Conservation (phyloP, 1,140 invertebrate genomes). For the Druon quercuslanigerum region DNA sequence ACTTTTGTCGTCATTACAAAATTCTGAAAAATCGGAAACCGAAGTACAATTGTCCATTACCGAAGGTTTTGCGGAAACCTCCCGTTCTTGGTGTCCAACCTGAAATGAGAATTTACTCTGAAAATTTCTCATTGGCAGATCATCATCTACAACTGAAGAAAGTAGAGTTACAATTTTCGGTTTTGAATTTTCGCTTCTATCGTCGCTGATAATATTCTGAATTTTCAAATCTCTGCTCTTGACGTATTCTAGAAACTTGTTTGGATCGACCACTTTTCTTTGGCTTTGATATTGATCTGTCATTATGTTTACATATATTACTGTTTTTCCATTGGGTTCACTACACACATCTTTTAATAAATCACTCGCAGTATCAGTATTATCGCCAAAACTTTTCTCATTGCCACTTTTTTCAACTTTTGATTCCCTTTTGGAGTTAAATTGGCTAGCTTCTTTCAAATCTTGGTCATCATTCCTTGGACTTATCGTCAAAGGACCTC, state of each 20-base stretch:
- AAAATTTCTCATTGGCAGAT: background rate
- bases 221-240: conserved; percentile 46
- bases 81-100: conserved; percentile 54
- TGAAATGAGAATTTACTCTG: conserved; percentile 27
- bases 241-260: conserved; percentile 53
- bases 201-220: background rate
- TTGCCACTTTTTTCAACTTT: conserved; percentile 17
- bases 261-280: conserved; percentile 50
- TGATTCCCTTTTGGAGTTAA: background rate
- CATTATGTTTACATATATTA: conserved; percentile 57
- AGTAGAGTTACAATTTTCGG: background rate
- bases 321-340: conserved; percentile 37
- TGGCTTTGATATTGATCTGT: conserved; percentile 45
- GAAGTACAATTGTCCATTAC: conserved; percentile 60
- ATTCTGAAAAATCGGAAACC: conserved; percentile 51
- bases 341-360: background rate
- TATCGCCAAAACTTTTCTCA: conserved; percentile 31
- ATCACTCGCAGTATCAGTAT: background rate
- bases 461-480: background rate
- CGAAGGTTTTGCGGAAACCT: conserved; percentile 59
- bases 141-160: background rate
- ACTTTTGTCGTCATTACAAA: background rate
- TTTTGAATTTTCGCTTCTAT: too few relatives aligned
- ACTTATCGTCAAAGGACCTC: conserved; percentile 48
- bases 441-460: background rate